These are phyloP conservation scores for Barnardius zonarius DNA, from an alignment of 2,113 vertebrate genomes.

Conservation along the genomic window DNA sequence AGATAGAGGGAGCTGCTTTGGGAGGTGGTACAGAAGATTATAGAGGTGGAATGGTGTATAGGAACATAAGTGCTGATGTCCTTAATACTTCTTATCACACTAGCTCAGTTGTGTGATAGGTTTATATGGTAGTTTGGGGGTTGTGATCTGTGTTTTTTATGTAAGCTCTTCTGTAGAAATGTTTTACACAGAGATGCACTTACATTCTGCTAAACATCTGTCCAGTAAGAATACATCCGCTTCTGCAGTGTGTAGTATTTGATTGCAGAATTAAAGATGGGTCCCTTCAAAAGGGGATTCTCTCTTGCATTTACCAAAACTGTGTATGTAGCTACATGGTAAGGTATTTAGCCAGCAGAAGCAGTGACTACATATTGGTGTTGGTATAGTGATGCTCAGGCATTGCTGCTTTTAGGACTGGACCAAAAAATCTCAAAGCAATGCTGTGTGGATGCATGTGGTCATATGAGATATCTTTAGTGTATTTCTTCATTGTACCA, in stretches of 20 bases:
- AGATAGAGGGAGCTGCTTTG: background rate
- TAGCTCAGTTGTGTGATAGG: background rate
- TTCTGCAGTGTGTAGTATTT: background rate
- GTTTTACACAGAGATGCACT: background rate
- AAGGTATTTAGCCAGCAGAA: background rate
- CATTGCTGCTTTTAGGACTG: background rate
- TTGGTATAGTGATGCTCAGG: background rate
- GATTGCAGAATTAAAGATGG: background rate
- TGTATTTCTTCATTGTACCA: background rate
- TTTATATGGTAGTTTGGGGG: background rate
- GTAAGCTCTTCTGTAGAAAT: background rate
- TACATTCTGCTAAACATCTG: background rate
- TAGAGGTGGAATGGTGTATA: background rate
- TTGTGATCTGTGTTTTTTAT: background rate
- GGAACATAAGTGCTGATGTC: background rate
- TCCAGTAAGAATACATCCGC: background rate
- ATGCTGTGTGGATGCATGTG: background rate
- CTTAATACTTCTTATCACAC: background rate
- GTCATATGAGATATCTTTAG: background rate
- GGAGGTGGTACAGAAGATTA: background rate
- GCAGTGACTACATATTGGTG: background rate
- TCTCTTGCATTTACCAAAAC: background rate
- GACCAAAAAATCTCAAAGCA: fast-evolving
- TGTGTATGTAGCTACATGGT: background rate
- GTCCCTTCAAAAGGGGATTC: background rate